Base-by-base conservation (phyloP, 1,140 invertebrate genomes). In the Oncopodura yosiiana region DNA sequence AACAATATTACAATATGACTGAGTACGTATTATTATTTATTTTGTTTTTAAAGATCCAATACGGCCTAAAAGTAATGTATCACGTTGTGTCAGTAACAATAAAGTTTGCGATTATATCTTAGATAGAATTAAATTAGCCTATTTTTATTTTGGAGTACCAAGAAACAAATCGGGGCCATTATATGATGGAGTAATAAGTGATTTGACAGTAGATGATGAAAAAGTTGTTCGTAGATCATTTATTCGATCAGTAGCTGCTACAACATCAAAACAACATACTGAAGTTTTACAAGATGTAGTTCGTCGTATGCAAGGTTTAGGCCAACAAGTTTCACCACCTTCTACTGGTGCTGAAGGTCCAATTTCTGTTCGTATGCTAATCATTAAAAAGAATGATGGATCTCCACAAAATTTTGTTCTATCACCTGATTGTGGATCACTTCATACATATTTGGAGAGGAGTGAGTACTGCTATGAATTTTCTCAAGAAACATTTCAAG, bases 71-170 rank as follows among this genome's bases (percentile, higher is more conserved):
- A 65, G 73, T 63, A 77, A 76, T 67, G 58, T 75, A 16, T 68
- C 74, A 41, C 58, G 71, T 27, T 69, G 68, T 19, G 66, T 76
- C 14, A 70, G 67, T 41, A 71, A 70, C 43, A 67, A 66, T 23
- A 61, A 66, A 45, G 63, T 72, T 2, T 75, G 70, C 65, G 71
- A 75, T 30, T 77, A 73, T 58, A 72, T 75, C 46, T 64, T 70
- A 24, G 68, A 71, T 16, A 68, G 70, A 19, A 56, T 77, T 11
- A 62, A 69, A 30, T 67, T 66, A 32, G 66, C 73, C 3, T 75
- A 70, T 53, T 58, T 68, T 21, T 76, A 76, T 56, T 77, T 76
- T 67, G 70, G 67, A 11, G 66, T 72, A 34, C 74, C 74, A 3
- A 66, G 66, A 53, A 62, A 58, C 14, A 44, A 34, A 8, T 38